Base-by-base conservation (phyloP, 1,140 invertebrate genomes). In the Pissodes strobi region DNA sequence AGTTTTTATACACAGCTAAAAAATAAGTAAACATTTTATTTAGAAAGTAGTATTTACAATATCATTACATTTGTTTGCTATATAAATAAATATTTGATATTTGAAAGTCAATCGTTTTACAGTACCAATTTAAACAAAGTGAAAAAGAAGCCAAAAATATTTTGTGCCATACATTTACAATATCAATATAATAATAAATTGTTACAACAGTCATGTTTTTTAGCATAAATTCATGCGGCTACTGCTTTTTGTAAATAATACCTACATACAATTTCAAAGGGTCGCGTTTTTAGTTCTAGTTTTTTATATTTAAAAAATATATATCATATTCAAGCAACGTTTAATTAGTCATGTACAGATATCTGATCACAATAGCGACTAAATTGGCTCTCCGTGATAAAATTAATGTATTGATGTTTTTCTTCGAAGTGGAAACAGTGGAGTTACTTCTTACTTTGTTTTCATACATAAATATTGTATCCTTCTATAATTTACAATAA, bases 61-160 rank as follows among this genome's bases (percentile, higher is more conserved):
- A 41, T 41, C 38, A 41, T 41, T 41, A 41, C 38, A 41, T 41
- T 41, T 41, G 38, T 41, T 41, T n/a, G 4, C n/a, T 41, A 41
- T 17, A 13, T 17, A 17, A 13, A 41, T n/a, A 41, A 41, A 5
- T 13, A 5, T 5, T 41, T 41, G n/a, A 41, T 3, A 27, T n/a
- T n/a, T 34, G n/a, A 34, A 34, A 8, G n/a, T 34, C 30, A 34
- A 34, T n/a, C n/a, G n/a, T 34, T 34, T 34, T 34, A n/a, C n/a
- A 34, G 30, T 8, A 34, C 6, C 6, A 34, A 34, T 6, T 6
- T 34, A 34, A 34, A 34, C n/a, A 34, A 34, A 41, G 25, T 27
- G 25, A 27, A 27, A 27, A 27, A 41, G 17, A 41, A 17, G 12
- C 38, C 12, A 4, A 41, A 41, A 3, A 41, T 4, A 3, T 17